Percentiles rank a stretch among this genome's conserved stretches.
phyloP scores from a whole-genome alignment of 2,888 invertebrate species.

The Coremacera marginata region DNA sequence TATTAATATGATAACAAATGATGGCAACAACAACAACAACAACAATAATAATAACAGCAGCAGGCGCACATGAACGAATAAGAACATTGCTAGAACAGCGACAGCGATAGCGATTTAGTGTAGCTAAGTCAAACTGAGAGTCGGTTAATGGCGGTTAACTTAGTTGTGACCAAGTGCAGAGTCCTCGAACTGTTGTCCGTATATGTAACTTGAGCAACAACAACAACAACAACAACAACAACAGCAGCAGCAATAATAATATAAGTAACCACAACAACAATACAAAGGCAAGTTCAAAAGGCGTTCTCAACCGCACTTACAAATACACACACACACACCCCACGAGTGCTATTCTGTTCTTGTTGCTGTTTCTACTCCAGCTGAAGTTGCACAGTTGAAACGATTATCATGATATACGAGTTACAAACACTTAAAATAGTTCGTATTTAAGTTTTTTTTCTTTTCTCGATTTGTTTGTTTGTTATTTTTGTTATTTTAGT shows the following conservation, averaged over 20 bases:
- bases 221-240: neutral
- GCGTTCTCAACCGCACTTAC: neutral
- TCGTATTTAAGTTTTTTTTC: conserved; percentile 32
- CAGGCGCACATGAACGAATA: conserved; percentile 29
- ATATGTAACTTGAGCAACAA: neutral
- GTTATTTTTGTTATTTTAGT: neutral
- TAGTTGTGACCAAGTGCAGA: conserved; percentile 10
- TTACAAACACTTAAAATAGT: conserved; percentile 44
- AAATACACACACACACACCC: neutral
- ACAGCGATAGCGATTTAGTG: conserved; percentile 21
- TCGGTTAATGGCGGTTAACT: neutral
- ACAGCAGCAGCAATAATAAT: neutral
- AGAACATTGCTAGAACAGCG: conserved; percentile 20
- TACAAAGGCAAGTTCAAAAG: conserved; percentile 19
- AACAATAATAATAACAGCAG: neutral
- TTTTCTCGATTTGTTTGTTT: conserved; percentile 7
- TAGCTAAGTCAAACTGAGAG: neutral
- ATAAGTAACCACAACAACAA: neutral
- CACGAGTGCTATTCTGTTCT: neutral
- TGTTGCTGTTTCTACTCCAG: neutral
- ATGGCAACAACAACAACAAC: conserved; percentile 53
- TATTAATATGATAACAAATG: conserved; percentile 62
- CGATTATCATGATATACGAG: conserved; percentile 65
- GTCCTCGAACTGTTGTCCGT: conserved; percentile 3
- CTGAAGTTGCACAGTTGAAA: conserved; percentile 27